phyloP scores from a whole-genome alignment of 2,113 vertebrate genomes.

The Larimichthys crocea region DNA sequence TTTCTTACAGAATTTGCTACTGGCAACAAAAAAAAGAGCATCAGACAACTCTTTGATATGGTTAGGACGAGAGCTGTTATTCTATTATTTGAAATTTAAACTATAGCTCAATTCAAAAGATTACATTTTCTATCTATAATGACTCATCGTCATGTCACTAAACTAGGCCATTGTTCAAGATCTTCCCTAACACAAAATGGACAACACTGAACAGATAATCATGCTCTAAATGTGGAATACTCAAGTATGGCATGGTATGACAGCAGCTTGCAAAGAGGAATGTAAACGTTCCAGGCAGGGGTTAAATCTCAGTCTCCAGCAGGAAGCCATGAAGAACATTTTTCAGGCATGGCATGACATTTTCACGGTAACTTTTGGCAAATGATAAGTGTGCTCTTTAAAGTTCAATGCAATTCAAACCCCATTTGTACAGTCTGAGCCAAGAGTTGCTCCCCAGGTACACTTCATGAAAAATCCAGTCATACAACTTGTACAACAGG shows the following conservation, averaged over 20 bases:
- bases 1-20: too few relatives aligned
- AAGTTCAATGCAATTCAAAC: conserved; percentile 43
- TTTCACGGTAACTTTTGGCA: conserved; percentile 34
- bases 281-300: not conserved
- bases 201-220: too few relatives aligned
- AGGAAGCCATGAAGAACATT: conserved; percentile 7
- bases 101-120: too few relatives aligned
- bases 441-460: conserved; percentile 7
- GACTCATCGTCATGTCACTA: too few relatives aligned
- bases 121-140: too few relatives aligned
- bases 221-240: too few relatives aligned
- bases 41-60: too few relatives aligned
- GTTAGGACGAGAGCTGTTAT: too few relatives aligned
- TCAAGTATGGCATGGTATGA: not conserved
- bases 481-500: conserved; percentile 22
- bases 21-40: too few relatives aligned
- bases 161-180: too few relatives aligned
- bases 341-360: not conserved
- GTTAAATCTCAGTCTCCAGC: conserved; percentile 17
- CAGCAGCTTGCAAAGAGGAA: not conserved
- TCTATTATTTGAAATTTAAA: too few relatives aligned
- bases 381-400: conserved; percentile 35
- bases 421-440: conserved; percentile 9
- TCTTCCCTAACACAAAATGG: too few relatives aligned
- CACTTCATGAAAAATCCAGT: conserved; percentile 30